These are phyloP conservation scores for Beroe ovata DNA, from an alignment of 37 sponge, comb jelly and placozoan species.

Conservation along the genomic window DNA sequence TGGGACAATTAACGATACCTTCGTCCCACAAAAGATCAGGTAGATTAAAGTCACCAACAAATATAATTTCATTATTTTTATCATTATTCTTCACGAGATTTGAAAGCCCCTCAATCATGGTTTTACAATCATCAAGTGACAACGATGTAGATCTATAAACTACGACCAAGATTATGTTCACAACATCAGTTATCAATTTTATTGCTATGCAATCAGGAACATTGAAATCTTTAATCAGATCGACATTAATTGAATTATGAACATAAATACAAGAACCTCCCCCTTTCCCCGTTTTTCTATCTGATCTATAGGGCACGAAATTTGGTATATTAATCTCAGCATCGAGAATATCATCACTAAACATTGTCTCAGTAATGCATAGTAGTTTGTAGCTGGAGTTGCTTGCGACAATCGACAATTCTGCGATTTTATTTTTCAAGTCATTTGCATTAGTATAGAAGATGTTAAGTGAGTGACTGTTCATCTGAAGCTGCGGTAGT, in stretches of 20 bases:
- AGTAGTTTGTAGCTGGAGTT: background rate
- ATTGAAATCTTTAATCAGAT: background rate
- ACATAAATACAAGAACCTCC: slow-evolving; percentile 57
- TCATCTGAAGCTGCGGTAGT: background rate
- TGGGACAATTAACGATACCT: slow-evolving; percentile 9
- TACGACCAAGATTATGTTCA: background rate
- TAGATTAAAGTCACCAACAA: slow-evolving; percentile 35
- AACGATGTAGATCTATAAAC: background rate
- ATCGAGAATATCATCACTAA: slow-evolving; percentile 58
- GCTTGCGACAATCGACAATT: background rate
- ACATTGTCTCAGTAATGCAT: slow-evolving; percentile 35
- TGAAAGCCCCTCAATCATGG: background rate
- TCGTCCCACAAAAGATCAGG: slow-evolving; percentile 45
- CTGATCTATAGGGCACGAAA: slow-evolving; percentile 5
- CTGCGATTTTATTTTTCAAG: slow-evolving; percentile 38
- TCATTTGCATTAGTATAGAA: slow-evolving; percentile 55
- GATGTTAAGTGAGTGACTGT: background rate
- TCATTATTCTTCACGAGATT: background rate
- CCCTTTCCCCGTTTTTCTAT: background rate
- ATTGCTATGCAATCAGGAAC: slow-evolving; percentile 22
- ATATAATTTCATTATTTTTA: slow-evolving; percentile 6
- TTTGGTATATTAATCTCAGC: slow-evolving; percentile 8
- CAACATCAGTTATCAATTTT: background rate
- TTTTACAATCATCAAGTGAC: background rate
- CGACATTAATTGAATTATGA: slow-evolving; percentile 15